Evolutionary conservation across 2,113 vertebrate genomes (phyloP), one percentile per base, ranked within the genome.

Genomic region (Ranitomeya imitator): DNA sequence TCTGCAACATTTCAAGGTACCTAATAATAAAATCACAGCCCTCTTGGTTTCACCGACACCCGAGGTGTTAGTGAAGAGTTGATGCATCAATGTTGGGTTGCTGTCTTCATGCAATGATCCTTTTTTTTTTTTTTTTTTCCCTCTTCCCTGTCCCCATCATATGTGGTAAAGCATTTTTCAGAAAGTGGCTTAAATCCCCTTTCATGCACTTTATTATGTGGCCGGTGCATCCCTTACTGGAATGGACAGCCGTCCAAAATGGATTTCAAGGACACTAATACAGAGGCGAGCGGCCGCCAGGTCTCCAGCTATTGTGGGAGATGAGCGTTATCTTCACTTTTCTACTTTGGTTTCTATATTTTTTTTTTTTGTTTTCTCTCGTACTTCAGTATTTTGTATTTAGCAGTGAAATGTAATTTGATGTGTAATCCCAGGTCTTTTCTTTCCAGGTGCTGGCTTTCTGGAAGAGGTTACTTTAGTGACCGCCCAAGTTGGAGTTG

Each of bases 401-500:
- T 57, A 57, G 9, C 55, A 57, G 1, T 37, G 69, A 16, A 7
- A 69, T 14, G 63, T 26, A 6, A 0, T 13, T 3, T 55, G 8
- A 69, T 26, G 65, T 11, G 31, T 18, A 45, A 37, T 67, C 14
- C 31, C 18, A 21, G 10, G 3, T 10, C 31, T 5, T 67, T 19
- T 54, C 14, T 82, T 82, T 60, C 0, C 89, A 99, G 98, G 96
- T 92, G 96, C 97, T 0, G 98, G 97, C 2, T 96, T 98, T 93
- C 93, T 99, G 85, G 97, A 98, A 61, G 95, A 97, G 0, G 96
- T 99, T 78, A 95, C 95, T 74, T 88, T 99, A 89, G 91, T 95
- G 7, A 97, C 95, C 0, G 98, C 98, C 6, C 95, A 89, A 0
- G 94, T 91, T 0, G 96, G 95, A 0, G 90, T 95, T 0, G 98